Evolutionary conservation across 2,797 vertebrate genomes (phyloP), one percentile per base, ranked within the genome.

Genomic region (Harpagifer antarcticus): DNA sequence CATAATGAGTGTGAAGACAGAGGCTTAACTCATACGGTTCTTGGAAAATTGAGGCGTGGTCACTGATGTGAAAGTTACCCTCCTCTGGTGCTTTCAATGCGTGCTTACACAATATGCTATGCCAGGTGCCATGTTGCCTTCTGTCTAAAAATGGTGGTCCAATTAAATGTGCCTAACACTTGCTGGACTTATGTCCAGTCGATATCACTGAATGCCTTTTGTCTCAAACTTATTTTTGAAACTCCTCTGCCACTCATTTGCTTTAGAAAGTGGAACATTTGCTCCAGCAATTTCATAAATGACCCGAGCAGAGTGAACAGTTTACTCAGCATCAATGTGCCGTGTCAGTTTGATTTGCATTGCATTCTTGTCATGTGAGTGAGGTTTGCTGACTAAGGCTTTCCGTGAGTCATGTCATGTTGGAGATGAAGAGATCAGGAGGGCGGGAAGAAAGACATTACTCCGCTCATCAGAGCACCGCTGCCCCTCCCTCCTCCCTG

Each of bases 361-460:
- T 58, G 75, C 52, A 10, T 27, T 78, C 58, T 43, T 80, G 67
- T 84, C 79, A 79, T 81, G 76, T 50, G 57, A 76, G 73, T 63
- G 68, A 64, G 77, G 43, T 74, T 55, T 84, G 90, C 88, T 87
- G 92, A 91, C 72, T 85, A 71, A 90, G 90, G 57, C 73, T 79
- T 86, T 80, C 58, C 62, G 63, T 78, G 56, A 74, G 47, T 79
- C 85, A 53, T 65, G 78, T 88, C 86, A 83, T 85, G 70, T 72
- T 72, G 72, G 66, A 78, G 84, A 90, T 87, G 86, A 86, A 86
- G 86, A 87, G 82, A 89, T 89, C 80, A 86, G 68, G 78, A 78
- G 81, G 77, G 72, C 15, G 63, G 72, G 72, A 82, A 83, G 74
- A 81, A 88, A 88, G 83, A 86, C 83, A 89, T 92, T 87, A 91